Percentiles rank a stretch among this genome's conserved stretches.
These are phyloP conservation scores for Odiellus spinosus DNA, from an alignment of 2,888 invertebrate species.

Conservation along the genomic window DNA sequence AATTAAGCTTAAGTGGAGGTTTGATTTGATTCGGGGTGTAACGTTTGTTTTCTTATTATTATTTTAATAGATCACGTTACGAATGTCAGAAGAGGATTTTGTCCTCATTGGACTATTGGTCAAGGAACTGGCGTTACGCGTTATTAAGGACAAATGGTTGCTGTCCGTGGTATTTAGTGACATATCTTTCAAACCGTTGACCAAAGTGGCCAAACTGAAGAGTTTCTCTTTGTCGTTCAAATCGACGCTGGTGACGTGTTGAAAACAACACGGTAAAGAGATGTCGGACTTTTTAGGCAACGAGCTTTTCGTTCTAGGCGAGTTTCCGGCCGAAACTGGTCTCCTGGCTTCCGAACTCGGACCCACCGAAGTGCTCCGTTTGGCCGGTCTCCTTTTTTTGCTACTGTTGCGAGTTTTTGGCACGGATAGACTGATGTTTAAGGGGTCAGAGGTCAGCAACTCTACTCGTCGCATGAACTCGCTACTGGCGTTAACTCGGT, in stretches of 20 bases:
- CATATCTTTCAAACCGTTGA: not conserved
- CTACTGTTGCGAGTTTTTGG: conserved; percentile 34
- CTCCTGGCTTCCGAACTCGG: too few species aligned
- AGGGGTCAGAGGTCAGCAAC: conserved; percentile 52
- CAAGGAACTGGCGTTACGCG: too few species aligned
- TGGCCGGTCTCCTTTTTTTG: conserved; percentile 14
- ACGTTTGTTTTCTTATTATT: too few species aligned
- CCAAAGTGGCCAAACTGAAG: conserved; percentile 38
- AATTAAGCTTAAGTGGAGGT: too few species aligned
- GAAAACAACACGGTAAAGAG: conserved; percentile 65
- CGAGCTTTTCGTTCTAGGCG: conserved; percentile 26
- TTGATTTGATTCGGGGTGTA: too few species aligned
- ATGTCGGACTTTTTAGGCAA: conserved; percentile 61
- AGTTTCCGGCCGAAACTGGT: conserved; percentile 8
- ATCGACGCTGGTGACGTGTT: conserved; percentile 60
- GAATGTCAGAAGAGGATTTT: too few species aligned
- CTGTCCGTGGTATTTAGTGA: too few species aligned
- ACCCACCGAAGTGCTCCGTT: too few species aligned
- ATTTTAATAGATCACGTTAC: too few species aligned
- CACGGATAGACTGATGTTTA: conserved; percentile 54
- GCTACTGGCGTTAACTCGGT: conserved; percentile 51
- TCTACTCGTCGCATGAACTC: conserved; percentile 53
- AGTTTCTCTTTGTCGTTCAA: conserved; percentile 45
- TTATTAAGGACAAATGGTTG: too few species aligned
- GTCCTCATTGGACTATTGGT: too few species aligned